Evolutionary conservation across 1,140 invertebrate genomes (phyloP).

Genomic region (Heliothis virescens): DNA sequence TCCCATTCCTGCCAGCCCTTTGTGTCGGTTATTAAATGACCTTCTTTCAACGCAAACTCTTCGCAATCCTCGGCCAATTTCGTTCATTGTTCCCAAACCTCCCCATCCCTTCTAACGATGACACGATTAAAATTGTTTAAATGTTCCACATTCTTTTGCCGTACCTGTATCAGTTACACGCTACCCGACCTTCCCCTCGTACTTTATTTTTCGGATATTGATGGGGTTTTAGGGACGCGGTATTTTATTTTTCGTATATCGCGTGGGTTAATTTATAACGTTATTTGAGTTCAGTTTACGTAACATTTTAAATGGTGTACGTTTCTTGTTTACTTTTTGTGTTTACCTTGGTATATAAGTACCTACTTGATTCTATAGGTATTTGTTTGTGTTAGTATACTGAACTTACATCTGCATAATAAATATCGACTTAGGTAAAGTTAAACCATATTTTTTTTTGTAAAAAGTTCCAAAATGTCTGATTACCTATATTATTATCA

Average conservation of each 20-base stretch:
- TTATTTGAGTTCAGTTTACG: background rate
- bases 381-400: no score
- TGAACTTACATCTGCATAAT: no score
- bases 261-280: constrained; percentile 4
- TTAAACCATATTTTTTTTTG: no score
- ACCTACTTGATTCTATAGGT: no score
- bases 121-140: constrained; percentile 49
- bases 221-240: constrained; percentile 13
- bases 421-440: no score
- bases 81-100: constrained; percentile 41
- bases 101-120: constrained; percentile 45
- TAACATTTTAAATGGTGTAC: background rate
- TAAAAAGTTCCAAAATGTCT: no score
- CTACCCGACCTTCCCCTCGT: constrained; percentile 5
- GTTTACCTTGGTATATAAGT: no score
- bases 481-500: no score
- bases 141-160: constrained; percentile 35
- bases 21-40: constrained; percentile 48
- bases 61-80: constrained; percentile 42
- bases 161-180: constrained; percentile 35
- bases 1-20: constrained; percentile 36
- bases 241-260: background rate
- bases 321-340: no score
- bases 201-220: constrained; percentile 41
- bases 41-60: constrained; percentile 46